A percentile compares a stretch with the other conserved stretches of the same genome.
Conservation (phyloP, 2,113 vertebrate genomes). For the Illadopsis cleaveri region DNA sequence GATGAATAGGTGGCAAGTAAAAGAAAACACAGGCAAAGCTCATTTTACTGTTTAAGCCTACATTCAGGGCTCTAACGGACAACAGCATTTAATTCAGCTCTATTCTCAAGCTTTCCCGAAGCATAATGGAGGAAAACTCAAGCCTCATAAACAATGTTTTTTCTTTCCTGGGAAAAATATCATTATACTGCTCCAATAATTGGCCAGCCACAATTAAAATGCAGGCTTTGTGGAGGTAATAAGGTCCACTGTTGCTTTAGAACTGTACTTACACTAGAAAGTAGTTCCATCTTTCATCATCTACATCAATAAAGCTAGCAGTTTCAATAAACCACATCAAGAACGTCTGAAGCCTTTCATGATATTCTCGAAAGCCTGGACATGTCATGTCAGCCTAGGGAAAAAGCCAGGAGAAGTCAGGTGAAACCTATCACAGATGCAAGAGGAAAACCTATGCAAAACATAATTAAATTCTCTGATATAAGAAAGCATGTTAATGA, state of each 20-base stretch:
- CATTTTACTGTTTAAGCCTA: conserved; percentile 99
- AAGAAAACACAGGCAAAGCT: conserved; percentile 99
- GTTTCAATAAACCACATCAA: conserved; percentile 99
- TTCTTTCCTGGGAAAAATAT: conserved; percentile 93
- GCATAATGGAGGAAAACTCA: conserved; percentile 94
- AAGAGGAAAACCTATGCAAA: conserved; percentile 38
- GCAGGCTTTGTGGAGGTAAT: conserved; percentile 81
- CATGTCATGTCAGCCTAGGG: conserved; percentile 91
- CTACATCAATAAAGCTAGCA: conserved; percentile 97
- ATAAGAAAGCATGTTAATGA: conserved; percentile 9
- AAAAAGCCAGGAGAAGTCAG: conserved; percentile 82
- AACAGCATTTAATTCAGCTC: conserved; percentile 99
- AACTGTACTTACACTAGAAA: conserved; percentile 97
- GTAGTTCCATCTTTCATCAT: conserved; percentile 99
- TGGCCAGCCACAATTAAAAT: conserved; percentile 93
- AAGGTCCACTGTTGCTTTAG: conserved; percentile 87
- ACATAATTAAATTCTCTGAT: conserved; percentile 45
- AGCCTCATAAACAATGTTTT: conserved; percentile 96
- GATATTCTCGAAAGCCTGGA: conserved; percentile 95
- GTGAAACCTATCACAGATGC: conserved; percentile 75
- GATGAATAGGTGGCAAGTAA: conserved; percentile 99
- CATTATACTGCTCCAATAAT: conserved; percentile 96
- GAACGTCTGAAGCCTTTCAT: conserved; percentile 97
- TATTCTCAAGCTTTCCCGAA: conserved; percentile 88
- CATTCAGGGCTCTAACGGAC: conserved; percentile 97